phyloP scores from a whole-genome alignment of 2,888 invertebrate species.

The Pterobdella sp. region DNA sequence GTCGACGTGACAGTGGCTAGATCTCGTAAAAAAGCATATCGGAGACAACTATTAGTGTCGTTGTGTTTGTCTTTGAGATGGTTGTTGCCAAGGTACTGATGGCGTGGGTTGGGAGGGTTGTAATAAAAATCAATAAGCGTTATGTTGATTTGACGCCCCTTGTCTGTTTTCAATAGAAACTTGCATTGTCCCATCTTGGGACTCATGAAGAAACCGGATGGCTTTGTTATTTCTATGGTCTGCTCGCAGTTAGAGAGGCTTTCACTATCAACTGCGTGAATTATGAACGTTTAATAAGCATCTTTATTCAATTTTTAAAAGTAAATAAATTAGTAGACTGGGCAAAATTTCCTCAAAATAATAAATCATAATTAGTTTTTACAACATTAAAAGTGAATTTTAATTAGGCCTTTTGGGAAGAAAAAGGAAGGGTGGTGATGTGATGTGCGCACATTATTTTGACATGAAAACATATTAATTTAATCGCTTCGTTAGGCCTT shows the following conservation, averaged over 20 bases:
- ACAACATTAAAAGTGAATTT: too few species aligned
- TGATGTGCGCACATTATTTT: neutral
- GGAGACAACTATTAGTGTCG: neutral
- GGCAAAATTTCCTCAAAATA: neutral
- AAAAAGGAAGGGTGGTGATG: neutral
- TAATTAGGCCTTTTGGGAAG: slow-evolving; percentile 3
- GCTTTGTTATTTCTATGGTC: neutral
- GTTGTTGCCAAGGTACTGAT: slow-evolving; percentile 12
- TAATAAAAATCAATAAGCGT: slow-evolving; percentile 21
- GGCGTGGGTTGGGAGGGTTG: slow-evolving; percentile 3
- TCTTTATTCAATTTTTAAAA: neutral
- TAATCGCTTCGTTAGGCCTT: slow-evolving; percentile 10
- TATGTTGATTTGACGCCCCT: slow-evolving; percentile 9
- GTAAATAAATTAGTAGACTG: neutral
- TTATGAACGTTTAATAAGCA: neutral
- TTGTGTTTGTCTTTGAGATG: neutral
- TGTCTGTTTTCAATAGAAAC: neutral
- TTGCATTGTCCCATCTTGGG: slow-evolving; percentile 12
- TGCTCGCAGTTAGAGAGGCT: slow-evolving; percentile 7
- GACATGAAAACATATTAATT: neutral
- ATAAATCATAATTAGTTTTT: too few species aligned
- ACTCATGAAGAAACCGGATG: neutral
- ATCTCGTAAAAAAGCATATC: slow-evolving; percentile 17
- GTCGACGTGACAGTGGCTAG: neutral
- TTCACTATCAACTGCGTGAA: slow-evolving; percentile 6